Conservation (phyloP, 2,113 vertebrate species). For the Ondatra zibethicus region DNA sequence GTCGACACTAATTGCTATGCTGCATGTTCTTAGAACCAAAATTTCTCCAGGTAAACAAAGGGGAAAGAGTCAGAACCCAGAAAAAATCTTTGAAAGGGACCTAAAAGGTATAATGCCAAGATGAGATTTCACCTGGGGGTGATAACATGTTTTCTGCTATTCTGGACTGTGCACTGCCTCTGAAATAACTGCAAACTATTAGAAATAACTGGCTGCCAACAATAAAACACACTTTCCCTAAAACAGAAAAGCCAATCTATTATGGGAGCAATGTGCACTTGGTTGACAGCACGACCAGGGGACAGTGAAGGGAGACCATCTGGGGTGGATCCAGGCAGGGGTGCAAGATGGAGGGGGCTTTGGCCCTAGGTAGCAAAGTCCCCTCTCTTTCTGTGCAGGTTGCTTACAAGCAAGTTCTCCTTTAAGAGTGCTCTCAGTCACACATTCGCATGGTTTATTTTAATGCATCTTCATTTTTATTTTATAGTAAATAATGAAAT, state of each 20-base stretch:
- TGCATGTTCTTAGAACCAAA: not conserved
- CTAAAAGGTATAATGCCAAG: not conserved
- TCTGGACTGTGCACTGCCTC: not conserved
- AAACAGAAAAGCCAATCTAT: not conserved
- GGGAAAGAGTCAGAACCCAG: not conserved
- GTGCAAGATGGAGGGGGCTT: not conserved
- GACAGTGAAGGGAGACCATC: not conserved
- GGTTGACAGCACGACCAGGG: not conserved
- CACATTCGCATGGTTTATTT: not conserved
- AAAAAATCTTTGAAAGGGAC: not conserved
- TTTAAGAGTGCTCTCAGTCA: not conserved
- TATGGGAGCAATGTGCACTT: not conserved
- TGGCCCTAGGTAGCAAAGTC: not conserved
- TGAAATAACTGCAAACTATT: not conserved
- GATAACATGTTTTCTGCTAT: conserved; percentile 18
- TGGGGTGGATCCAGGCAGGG: not conserved
- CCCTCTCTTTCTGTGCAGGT: not conserved
- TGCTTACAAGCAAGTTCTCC: not conserved
- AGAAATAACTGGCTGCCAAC: conserved; percentile 10
- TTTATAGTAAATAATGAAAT: not conserved
- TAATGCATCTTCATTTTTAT: conserved; percentile 26
- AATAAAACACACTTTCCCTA: not conserved
- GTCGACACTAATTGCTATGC: not conserved
- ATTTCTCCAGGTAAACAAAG: not conserved
- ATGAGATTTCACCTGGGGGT: not conserved